Conservation (phyloP, 1,140 invertebrate genomes). For the Anadara kagoshimensis region DNA sequence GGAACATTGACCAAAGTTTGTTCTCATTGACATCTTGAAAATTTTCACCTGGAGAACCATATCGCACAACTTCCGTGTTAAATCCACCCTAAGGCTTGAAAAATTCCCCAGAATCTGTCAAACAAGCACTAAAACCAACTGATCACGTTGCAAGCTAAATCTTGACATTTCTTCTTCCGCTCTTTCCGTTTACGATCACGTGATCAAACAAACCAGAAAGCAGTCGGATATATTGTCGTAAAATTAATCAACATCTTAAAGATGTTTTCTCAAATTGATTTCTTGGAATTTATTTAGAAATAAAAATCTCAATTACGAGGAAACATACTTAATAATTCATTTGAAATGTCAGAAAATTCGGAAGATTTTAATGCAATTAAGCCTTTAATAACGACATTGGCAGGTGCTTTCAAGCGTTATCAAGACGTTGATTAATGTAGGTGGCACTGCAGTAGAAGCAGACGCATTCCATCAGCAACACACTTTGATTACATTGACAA, state of each 20-base stretch:
- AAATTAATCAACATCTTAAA: background rate
- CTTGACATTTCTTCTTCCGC: conserved; percentile 9
- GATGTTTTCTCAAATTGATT: no score
- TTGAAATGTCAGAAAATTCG: no score
- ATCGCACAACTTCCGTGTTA: no score
- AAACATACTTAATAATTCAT: no score
- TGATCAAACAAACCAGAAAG: conserved; percentile 26
- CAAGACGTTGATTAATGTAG: conserved; percentile 4
- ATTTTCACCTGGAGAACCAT: no score
- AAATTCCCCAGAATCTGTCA: no score
- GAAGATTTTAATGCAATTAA: conserved; percentile 2
- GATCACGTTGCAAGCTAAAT: background rate
- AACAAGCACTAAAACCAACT: background rate
- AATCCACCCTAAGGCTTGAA: no score
- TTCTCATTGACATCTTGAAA: no score
- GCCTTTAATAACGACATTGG: background rate
- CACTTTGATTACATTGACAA: background rate
- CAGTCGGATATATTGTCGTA: background rate
- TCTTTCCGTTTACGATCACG: conserved; percentile 6
- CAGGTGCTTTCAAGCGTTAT: conserved; percentile 4
- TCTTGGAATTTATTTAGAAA: no score
- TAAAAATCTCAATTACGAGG: no score
- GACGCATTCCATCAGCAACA: conserved; percentile 23
- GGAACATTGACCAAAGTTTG: no score
- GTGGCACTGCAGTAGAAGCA: conserved; percentile 23